Percentiles rank a stretch among this genome's conserved stretches.
Conservation (phyloP, 2,888 invertebrate genomes). For the Netelia virgata region DNA sequence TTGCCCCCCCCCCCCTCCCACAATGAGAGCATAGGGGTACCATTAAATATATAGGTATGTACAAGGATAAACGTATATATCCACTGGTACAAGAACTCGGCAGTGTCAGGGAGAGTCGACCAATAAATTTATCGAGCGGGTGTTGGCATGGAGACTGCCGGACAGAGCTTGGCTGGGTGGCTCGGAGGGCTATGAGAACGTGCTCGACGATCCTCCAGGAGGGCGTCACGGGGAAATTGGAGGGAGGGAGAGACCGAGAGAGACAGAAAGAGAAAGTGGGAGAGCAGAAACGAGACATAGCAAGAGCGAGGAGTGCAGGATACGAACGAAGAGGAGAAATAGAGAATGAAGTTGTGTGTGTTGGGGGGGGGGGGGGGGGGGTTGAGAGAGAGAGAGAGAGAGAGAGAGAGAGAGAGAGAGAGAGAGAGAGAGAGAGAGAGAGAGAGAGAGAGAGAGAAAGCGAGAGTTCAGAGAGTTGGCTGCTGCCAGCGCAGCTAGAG, state of each 20-base stretch:
- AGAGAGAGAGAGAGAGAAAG: constrained; percentile 65
- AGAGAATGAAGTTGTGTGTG: constrained; percentile 36
- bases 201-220: constrained; percentile 84
- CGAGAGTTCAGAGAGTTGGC: constrained; percentile 65
- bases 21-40: constrained; percentile 32
- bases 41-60: constrained; percentile 3
- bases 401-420: constrained; percentile 67
- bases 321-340: constrained; percentile 62
- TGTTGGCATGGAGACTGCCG: constrained; percentile 85
- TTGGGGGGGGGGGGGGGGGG: constrained; percentile 44
- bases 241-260: constrained; percentile 73
- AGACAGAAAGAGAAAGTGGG: constrained; percentile 42
- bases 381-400: constrained; percentile 65
- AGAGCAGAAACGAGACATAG: constrained; percentile 48
- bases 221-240: constrained; percentile 83
- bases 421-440: constrained; percentile 65
- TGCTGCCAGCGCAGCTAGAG: constrained; percentile 57
- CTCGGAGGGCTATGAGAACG: constrained; percentile 83
- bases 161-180: constrained; percentile 84
- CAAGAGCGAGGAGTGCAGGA: constrained; percentile 66
- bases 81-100: constrained; percentile 52
- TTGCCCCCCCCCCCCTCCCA: not conserved
- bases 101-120: constrained; percentile 82
- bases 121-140: constrained; percentile 85
- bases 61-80: not conserved